Conservation (phyloP, 1,140 invertebrate species). For the Vollenhovia emeryi region DNA sequence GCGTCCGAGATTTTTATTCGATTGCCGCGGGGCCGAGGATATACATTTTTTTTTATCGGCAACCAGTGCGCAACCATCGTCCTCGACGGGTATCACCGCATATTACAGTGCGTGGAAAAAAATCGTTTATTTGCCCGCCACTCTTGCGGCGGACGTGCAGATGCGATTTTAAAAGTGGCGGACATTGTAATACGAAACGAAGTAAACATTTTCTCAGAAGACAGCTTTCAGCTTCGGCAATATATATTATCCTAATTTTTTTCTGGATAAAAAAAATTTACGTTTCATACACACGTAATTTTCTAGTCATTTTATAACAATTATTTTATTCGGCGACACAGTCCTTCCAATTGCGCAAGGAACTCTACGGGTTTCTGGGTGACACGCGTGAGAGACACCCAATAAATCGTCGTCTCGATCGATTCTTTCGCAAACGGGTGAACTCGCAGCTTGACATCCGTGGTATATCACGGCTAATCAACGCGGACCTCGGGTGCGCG, state of each 20-base stretch:
- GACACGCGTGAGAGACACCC: background rate
- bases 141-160: background rate
- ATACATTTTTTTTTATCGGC: constrained; percentile 36
- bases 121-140: background rate
- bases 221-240: background rate
- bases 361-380: background rate
- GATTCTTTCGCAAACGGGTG: constrained; percentile 49
- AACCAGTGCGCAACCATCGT: constrained; percentile 17
- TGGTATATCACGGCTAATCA: constrained; percentile 78
- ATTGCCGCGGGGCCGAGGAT: constrained; percentile 32
- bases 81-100: constrained; percentile 1
- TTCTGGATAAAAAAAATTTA: background rate
- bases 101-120: constrained; percentile 7
- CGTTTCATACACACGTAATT: background rate
- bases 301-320: background rate
- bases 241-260: background rate
- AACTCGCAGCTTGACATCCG: constrained; percentile 68
- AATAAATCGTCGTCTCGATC: constrained; percentile 27
- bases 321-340: background rate
- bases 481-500: constrained; percentile 69
- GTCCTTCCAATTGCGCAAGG: background rate
- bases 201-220: background rate
- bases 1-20: constrained; percentile 52
- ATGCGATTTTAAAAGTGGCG: background rate
- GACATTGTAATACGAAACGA: background rate